Percentiles rank a stretch among this genome's conserved stretches.
Evolutionary conservation across 37 sponge, comb jelly and placozoan species (phyloP).

Genomic region (Diacarnus erythraeanus): DNA sequence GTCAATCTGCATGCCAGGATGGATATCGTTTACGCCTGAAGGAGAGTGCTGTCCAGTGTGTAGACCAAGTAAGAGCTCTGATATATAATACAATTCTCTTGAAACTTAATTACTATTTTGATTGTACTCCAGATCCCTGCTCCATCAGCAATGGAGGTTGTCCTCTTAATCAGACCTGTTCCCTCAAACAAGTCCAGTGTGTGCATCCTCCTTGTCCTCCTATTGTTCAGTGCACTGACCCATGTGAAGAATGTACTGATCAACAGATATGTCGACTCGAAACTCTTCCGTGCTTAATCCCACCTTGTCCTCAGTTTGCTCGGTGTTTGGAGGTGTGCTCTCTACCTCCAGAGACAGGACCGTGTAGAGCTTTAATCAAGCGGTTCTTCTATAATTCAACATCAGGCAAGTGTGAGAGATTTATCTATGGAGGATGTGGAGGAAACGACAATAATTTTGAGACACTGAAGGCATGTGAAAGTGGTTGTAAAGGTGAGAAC

Average conservation of each 20-base stretch:
- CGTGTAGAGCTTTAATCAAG: slow-evolving; percentile 27
- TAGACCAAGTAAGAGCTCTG: neutral
- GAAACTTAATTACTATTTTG: too few relatives aligned
- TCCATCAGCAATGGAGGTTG: neutral
- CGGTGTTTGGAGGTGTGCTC: slow-evolving; percentile 7
- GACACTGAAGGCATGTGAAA: slow-evolving; percentile 7
- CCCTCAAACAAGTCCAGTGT: neutral
- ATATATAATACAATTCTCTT: too few relatives aligned
- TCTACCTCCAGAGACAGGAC: slow-evolving; percentile 31
- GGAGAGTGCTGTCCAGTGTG: neutral
- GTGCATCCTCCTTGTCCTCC: neutral
- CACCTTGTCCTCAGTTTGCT: neutral
- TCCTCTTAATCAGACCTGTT: neutral
- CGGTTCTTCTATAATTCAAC: slow-evolving; percentile 27
- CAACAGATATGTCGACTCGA: neutral
- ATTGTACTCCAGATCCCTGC: neutral
- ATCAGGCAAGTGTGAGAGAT: slow-evolving; percentile 27
- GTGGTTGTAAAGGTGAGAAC: slow-evolving; percentile 14
- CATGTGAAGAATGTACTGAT: neutral
- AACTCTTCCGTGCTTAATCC: neutral
- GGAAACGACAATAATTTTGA: slow-evolving; percentile 55
- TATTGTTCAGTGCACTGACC: neutral
- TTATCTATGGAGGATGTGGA: slow-evolving; percentile 46
- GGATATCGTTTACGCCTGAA: neutral
- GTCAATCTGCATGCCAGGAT: too few relatives aligned